Conservation (phyloP, 2,888 invertebrate genomes). For the Tuta absoluta region DNA sequence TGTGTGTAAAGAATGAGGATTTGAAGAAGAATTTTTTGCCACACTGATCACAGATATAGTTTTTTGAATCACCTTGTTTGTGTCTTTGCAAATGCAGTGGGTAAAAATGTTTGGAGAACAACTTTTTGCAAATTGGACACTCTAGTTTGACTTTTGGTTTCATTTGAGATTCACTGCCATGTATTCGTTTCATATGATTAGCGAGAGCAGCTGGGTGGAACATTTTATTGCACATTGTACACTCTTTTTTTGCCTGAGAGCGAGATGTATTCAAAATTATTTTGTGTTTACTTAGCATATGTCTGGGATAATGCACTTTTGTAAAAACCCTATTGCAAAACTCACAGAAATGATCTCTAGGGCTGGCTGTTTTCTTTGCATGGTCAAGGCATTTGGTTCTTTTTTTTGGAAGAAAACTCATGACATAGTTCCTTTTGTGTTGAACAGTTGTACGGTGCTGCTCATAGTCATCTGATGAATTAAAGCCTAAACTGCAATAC, state of each 20-base stretch:
- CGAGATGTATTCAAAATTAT: neutral
- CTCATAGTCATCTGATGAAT: conserved; percentile 12
- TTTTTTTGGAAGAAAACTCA: conserved; percentile 17
- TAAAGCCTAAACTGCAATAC: conserved; percentile 13
- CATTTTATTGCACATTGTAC: conserved; percentile 14
- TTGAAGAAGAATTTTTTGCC: conserved; percentile 24
- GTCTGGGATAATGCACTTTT: conserved; percentile 10
- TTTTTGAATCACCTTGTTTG: conserved; percentile 15
- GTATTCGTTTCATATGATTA: conserved; percentile 18
- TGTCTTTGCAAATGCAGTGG: conserved; percentile 12
- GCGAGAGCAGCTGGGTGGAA: neutral
- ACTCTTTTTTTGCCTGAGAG: neutral
- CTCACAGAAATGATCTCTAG: conserved; percentile 12
- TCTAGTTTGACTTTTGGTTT: conserved; percentile 23
- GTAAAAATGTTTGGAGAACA: conserved; percentile 19
- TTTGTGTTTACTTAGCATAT: conserved; percentile 17
- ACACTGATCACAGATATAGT: conserved; percentile 26
- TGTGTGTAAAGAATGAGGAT: conserved; percentile 20
- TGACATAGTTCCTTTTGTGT: conserved; percentile 22
- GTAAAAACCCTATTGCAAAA: conserved; percentile 15
- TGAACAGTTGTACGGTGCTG: conserved; percentile 13
- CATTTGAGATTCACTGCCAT: neutral
- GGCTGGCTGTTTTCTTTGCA: neutral
- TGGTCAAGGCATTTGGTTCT: neutral
- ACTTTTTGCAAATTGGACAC: conserved; percentile 24